Base-by-base conservation (phyloP, 1,140 invertebrate genomes). In the Centruroides sculpturatus region DNA sequence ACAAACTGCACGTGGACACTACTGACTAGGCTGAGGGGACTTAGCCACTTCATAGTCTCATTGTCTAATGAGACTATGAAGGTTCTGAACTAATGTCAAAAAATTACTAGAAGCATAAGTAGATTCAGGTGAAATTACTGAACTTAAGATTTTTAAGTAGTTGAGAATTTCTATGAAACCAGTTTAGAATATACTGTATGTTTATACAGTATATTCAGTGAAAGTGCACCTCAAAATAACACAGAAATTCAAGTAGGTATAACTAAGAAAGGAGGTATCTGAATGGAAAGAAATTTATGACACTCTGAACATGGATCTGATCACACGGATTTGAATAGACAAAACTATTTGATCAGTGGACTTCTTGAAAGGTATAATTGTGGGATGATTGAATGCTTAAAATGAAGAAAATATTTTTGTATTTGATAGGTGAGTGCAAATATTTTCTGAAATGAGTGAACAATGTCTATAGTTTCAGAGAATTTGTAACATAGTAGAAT, bases 381-480 rank as follows among this genome's bases (percentile, higher is more conserved):
- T 51, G 10, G 23, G 23, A 51, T 34, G 12, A 3, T 51, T 51
- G 5, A 3, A 51, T 4, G 50, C 3, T 51, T 34, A 3, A 11
- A 34, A 51, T n/a, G 10, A 51, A 13, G 50, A 51, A 51, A 51
- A 34, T 51, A 51, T 51, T 41, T 51, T 11, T 51, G 12, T 51
- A 34, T 51, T 5, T 51, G 50, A 51, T 51, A 51, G 50, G 11
- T 34, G 23, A 34, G 50, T 51, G 50, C 50, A 51, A 51, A 51
- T 51, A 10, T 51, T 51, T 51, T 51, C 50, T 51, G 50, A 51
- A 51, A 51, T 51, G 23, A 51, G 23, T 51, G 10, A 51, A 51
- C 50, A 51, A 51, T 51, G 11, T 3, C 12, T 51, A 51, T 11
- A 51, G 5, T 51, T 51, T 51, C 50, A 51, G 10, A 11, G 11